Evolutionary conservation across 2,888 invertebrate species (phyloP).

Genomic region (Dynastes maya): DNA sequence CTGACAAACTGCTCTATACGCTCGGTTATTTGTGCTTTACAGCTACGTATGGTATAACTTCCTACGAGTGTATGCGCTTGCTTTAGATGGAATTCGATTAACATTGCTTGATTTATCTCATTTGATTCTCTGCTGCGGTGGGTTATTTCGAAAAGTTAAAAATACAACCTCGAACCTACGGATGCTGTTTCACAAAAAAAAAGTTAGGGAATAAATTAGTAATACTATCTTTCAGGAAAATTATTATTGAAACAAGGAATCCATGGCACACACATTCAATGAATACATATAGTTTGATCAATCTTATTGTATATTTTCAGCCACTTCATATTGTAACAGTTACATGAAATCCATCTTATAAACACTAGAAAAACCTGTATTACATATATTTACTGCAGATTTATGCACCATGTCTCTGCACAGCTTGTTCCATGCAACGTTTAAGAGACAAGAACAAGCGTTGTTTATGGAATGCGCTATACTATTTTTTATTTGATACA

Average conservation of each 20-base stretch:
- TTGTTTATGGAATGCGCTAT: not conserved
- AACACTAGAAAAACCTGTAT: no score
- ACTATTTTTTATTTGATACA: slow-evolving; percentile 2
- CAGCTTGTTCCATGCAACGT: no score
- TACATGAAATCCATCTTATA: no score
- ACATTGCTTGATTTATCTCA: slow-evolving; percentile 17
- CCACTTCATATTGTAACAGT: no score
- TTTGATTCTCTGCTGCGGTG: slow-evolving; percentile 13
- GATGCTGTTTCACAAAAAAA: not conserved
- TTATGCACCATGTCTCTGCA: no score
- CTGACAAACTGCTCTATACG: slow-evolving; percentile 38
- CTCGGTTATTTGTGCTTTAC: slow-evolving; percentile 32
- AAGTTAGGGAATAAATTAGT: not conserved
- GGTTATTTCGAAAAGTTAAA: slow-evolving; percentile 9
- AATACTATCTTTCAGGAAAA: slow-evolving; percentile 5
- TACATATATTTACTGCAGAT: no score
- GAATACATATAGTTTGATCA: no score
- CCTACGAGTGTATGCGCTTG: not conserved
- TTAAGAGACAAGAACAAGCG: not conserved
- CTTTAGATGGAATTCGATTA: slow-evolving; percentile 31
- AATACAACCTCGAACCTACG: not conserved
- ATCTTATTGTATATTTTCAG: no score
- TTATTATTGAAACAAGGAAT: not conserved
- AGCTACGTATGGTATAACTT: slow-evolving; percentile 1
- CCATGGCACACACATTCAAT: not conserved